Percentiles rank a stretch among this genome's conserved stretches.
These are phyloP conservation scores for Drosophila tani DNA, from an alignment of 1,140 invertebrate genomes.

Conservation along the genomic window DNA sequence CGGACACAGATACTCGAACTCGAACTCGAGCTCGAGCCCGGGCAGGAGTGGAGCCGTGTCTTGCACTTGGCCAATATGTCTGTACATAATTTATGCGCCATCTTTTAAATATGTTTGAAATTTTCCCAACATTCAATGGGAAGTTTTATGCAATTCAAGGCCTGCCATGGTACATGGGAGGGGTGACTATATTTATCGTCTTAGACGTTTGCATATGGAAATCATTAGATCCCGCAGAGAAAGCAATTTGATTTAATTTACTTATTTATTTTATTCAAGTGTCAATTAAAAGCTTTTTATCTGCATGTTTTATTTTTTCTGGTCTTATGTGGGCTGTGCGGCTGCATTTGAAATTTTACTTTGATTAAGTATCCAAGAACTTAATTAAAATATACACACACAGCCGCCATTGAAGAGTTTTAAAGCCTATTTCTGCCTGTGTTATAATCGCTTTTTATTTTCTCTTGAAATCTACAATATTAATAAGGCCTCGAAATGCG, in stretches of 20 bases:
- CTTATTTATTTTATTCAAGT: slow-evolving; percentile 28
- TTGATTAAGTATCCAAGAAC: slow-evolving; percentile 2
- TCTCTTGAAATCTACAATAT: neutral
- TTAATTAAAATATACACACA: neutral
- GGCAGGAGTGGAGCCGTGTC: slow-evolving; percentile 28
- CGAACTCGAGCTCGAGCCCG: slow-evolving; percentile 10
- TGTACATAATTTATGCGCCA: slow-evolving; percentile 69
- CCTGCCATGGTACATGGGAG: too few relatives aligned
- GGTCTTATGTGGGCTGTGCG: neutral
- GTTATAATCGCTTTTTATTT: neutral
- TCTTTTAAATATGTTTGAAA: slow-evolving; percentile 65
- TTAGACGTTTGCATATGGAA: slow-evolving; percentile 10
- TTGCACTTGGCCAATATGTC: slow-evolving; percentile 60
- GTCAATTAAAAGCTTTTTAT: slow-evolving; percentile 26
- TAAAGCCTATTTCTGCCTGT: too few relatives aligned
- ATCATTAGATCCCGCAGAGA: slow-evolving; percentile 35
- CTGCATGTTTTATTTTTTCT: neutral
- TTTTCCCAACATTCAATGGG: slow-evolving; percentile 37
- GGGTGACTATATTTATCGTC: neutral
- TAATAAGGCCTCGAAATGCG: neutral
- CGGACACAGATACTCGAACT: slow-evolving; percentile 23
- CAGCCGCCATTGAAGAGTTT: neutral
- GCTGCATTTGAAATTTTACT: slow-evolving; percentile 15
- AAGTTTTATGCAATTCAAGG: slow-evolving; percentile 28
- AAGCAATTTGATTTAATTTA: slow-evolving; percentile 37